Evolutionary conservation across 1,140 invertebrate genomes (phyloP).

Genomic region (Nomia melanderi): DNA sequence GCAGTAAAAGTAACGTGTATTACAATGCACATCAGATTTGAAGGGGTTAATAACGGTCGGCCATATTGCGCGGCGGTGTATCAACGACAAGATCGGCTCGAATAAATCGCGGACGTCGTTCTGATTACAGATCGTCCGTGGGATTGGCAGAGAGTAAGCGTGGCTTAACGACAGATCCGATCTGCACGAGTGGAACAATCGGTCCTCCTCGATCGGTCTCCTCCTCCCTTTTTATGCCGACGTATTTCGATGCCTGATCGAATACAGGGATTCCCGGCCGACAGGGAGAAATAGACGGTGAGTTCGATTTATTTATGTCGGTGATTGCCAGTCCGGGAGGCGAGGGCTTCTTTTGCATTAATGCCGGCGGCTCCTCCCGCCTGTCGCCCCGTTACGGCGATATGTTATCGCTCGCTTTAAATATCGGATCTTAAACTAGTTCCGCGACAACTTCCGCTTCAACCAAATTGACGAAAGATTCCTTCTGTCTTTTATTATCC

Average conservation of each 20-base stretch:
- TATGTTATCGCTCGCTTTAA: constrained; percentile 11
- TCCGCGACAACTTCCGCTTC: not conserved
- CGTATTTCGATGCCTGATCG: constrained; percentile 63
- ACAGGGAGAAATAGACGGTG: constrained; percentile 58
- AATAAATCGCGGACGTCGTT: constrained; percentile 61
- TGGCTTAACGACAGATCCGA: constrained; percentile 63
- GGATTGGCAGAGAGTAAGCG: constrained; percentile 63
- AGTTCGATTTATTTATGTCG: constrained; percentile 67
- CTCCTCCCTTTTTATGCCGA: constrained; percentile 52
- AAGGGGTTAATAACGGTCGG: constrained; percentile 6
- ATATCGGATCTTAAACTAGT: constrained; percentile 22
- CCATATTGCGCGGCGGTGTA: constrained; percentile 45
- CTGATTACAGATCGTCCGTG: constrained; percentile 60
- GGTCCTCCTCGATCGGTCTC: constrained; percentile 46
- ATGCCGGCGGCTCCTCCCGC: constrained; percentile 48
- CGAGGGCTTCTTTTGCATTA: constrained; percentile 61
- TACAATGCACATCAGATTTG: no score
- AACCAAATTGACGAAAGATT: not conserved
- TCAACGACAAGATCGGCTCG: constrained; percentile 44
- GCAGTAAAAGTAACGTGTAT: no score
- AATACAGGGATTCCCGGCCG: constrained; percentile 56
- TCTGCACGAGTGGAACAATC: constrained; percentile 58
- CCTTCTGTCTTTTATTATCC: not conserved
- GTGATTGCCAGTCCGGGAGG: constrained; percentile 58
- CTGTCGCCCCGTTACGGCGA: constrained; percentile 39